Conservation (phyloP, 2,888 invertebrate genomes). For the Nasonia oneida region DNA sequence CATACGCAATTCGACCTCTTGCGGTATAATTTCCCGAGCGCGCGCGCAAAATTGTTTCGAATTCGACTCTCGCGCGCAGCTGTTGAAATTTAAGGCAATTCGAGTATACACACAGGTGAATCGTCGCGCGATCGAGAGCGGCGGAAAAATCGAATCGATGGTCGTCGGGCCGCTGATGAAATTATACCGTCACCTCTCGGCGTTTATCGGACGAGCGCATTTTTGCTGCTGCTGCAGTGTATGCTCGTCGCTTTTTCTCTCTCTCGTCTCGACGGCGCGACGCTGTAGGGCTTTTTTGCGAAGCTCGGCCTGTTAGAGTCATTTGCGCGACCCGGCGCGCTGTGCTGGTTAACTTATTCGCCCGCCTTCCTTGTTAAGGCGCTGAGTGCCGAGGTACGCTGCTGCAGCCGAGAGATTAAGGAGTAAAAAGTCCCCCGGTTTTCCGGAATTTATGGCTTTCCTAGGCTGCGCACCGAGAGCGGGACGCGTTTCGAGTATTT, state of each 20-base stretch:
- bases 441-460: background rate
- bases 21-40: conserved; percentile 21
- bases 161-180: conserved; percentile 8
- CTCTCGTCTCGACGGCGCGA: background rate
- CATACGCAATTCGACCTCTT: background rate
- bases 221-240: conserved; percentile 2
- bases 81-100: conserved; percentile 33
- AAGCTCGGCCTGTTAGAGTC: conserved; percentile 4
- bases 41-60: conserved; percentile 30
- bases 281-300: conserved; percentile 18
- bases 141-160: conserved; percentile 35
- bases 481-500: background rate
- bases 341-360: conserved; percentile 33
- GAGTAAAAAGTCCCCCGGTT: background rate
- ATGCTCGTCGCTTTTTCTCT: background rate
- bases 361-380: conserved; percentile 51
- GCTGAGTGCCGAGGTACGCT: background rate
- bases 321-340: conserved; percentile 25
- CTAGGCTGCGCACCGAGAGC: background rate
- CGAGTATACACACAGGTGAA: conserved; percentile 21
- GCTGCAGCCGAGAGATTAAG: background rate
- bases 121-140: background rate
- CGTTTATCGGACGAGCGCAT: background rate
- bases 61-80: conserved; percentile 4
- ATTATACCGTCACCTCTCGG: conserved; percentile 27